Evolutionary conservation across 2,888 invertebrate genomes (phyloP).

Genomic region (Odontomyia ornata): DNA sequence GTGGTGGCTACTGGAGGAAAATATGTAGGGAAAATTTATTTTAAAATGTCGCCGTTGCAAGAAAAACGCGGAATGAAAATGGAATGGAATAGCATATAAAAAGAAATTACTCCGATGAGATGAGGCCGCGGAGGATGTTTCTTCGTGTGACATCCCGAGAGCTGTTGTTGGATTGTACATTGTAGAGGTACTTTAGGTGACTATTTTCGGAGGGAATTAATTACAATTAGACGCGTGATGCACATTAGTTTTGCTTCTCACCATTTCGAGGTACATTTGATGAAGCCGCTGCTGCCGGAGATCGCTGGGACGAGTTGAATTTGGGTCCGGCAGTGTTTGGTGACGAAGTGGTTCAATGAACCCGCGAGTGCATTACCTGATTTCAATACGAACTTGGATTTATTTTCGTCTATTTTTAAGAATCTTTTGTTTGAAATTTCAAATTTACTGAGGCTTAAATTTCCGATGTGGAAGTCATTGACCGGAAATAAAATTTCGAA

Average conservation of each 20-base stretch:
- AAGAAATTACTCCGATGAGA: not conserved
- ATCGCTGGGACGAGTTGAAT: too few species aligned
- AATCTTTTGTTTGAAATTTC: constrained; percentile 7
- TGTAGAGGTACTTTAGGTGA: constrained; percentile 22
- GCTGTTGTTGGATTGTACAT: not conserved
- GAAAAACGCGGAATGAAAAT: constrained; percentile 12
- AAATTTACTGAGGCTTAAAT: not conserved
- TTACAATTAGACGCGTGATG: constrained; percentile 48
- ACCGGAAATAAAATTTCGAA: constrained; percentile 8
- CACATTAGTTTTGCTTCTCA: constrained; percentile 39
- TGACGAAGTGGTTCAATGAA: constrained; percentile 34
- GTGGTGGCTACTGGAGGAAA: not conserved
- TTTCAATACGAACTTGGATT: not conserved
- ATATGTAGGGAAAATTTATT: constrained; percentile 30
- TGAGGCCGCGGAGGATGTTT: not conserved
- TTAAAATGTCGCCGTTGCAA: constrained; percentile 18
- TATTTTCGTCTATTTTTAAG: constrained; percentile 5
- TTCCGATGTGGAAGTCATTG: not conserved
- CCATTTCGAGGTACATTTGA: constrained; percentile 22
- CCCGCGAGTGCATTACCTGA: constrained; percentile 22
- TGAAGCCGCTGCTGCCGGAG: not conserved
- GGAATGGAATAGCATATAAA: not conserved
- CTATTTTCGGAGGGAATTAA: constrained; percentile 45
- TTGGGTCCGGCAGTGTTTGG: not conserved
- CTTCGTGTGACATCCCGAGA: constrained; percentile 8